phyloP scores from a whole-genome alignment of 1,140 invertebrate genomes.

The Cydia pomonella region DNA sequence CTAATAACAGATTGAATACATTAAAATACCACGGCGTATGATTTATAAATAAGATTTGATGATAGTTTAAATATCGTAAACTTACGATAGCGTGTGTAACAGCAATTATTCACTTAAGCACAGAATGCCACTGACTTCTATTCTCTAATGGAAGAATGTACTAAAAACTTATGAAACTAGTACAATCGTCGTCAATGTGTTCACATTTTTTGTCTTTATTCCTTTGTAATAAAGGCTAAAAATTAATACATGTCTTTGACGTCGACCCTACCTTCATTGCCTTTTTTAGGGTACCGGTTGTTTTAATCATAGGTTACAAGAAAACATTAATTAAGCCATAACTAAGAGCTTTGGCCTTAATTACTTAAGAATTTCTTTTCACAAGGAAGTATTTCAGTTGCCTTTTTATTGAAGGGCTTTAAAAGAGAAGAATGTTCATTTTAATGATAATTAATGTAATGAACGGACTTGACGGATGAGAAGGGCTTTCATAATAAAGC shows the following conservation, averaged over 20 bases:
- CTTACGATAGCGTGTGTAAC: not conserved
- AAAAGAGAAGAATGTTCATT: slow-evolving; percentile 7
- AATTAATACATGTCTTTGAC: not conserved
- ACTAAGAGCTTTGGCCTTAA: slow-evolving; percentile 24
- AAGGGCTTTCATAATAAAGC: slow-evolving; percentile 5
- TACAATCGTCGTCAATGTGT: not conserved
- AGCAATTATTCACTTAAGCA: slow-evolving; percentile 18
- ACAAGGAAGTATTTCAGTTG: slow-evolving; percentile 21
- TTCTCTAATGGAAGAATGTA: slow-evolving; percentile 3
- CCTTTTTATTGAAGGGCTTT: slow-evolving; percentile 26
- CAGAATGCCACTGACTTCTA: slow-evolving; percentile 19
- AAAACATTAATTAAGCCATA: slow-evolving; percentile 30
- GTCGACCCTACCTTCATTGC: not conserved
- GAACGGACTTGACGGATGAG: slow-evolving; percentile 24
- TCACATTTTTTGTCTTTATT: not conserved
- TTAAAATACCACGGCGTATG: slow-evolving; percentile 6
- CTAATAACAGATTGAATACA: not conserved
- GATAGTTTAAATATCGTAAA: not conserved
- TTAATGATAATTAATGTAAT: slow-evolving; percentile 6
- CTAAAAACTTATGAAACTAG: not conserved
- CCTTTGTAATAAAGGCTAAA: not conserved
- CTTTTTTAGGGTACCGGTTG: not conserved
- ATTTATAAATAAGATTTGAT: slow-evolving; percentile 20
- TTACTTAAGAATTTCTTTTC: slow-evolving; percentile 27
- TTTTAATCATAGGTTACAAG: slow-evolving; percentile 26